Conservation (phyloP, 2,113 vertebrate species). For the Marcusenius ussheri region DNA sequence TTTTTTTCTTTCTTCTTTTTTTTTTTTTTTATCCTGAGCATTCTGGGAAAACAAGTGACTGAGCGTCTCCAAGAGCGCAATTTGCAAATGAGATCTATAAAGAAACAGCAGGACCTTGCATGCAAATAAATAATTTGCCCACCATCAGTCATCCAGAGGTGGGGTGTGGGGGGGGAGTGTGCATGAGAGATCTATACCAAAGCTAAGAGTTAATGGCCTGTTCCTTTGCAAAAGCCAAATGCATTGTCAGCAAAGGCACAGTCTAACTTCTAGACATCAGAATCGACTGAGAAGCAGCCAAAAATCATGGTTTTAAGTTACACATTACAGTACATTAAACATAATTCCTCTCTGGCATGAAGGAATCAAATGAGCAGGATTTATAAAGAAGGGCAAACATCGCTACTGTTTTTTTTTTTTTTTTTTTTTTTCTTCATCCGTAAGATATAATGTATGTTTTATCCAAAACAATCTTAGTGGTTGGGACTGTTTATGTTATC, state of each 20-base stretch:
- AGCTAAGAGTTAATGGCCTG: not conserved
- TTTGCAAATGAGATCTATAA: not conserved
- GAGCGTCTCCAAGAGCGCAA: not conserved
- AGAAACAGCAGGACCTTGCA: not conserved
- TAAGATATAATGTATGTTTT: not conserved
- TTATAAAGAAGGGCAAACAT: not conserved
- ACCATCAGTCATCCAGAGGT: not conserved
- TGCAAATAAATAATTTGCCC: not conserved
- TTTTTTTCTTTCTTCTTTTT: not conserved
- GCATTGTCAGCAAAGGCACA: not conserved
- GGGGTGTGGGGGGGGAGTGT: not conserved
- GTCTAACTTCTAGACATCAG: not conserved
- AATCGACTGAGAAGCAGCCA: not conserved
- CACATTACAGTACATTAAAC: not conserved
- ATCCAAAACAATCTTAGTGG: not conserved
- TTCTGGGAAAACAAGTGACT: not conserved
- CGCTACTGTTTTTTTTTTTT: not conserved
- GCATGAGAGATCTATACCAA: not conserved
- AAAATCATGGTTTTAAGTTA: not conserved
- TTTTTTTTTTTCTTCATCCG: not conserved
- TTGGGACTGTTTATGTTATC: not conserved
- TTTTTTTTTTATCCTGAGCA: not conserved
- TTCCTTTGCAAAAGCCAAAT: not conserved
- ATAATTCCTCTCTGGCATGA: not conserved
- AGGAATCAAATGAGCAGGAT: not conserved